phyloP scores from a whole-genome alignment of 2,797 vertebrate species.

The Melanotaenia trifasciata region DNA sequence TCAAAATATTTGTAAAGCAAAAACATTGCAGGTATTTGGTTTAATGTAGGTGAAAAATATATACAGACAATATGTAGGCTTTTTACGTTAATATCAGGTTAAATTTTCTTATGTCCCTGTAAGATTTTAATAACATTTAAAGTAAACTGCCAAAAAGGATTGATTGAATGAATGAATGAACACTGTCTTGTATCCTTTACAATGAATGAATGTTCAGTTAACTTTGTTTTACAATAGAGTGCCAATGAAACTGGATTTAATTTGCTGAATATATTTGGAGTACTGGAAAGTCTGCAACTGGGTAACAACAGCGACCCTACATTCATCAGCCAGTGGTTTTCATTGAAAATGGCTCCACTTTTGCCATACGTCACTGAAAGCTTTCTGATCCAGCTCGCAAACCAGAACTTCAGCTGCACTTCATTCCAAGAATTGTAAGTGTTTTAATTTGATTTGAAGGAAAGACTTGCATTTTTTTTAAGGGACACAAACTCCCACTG shows the following conservation, averaged over 20 bases:
- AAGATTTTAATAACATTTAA: too few species aligned
- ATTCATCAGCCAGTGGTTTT: slow-evolving; percentile 63
- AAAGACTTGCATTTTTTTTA: background rate
- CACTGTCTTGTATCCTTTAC: too few species aligned
- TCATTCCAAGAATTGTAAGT: slow-evolving; percentile 70
- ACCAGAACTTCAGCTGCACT: slow-evolving; percentile 64
- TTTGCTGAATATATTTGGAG: slow-evolving; percentile 51
- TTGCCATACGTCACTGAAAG: slow-evolving; percentile 43
- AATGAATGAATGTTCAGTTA: background rate
- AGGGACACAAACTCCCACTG: background rate
- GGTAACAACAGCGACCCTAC: slow-evolving; percentile 46
- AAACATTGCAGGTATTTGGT: too few species aligned
- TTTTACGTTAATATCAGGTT: too few species aligned
- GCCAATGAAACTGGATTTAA: slow-evolving; percentile 28
- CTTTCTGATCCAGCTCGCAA: slow-evolving; percentile 57
- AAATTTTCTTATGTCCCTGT: too few species aligned
- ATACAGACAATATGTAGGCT: too few species aligned
- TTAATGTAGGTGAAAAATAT: too few species aligned
- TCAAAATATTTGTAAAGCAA: background rate
- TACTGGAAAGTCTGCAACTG: slow-evolving; percentile 46
- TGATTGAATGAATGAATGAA: too few species aligned
- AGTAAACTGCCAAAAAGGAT: too few species aligned
- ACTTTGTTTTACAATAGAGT: slow-evolving; percentile 36
- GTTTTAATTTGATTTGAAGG: background rate
- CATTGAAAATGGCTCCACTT: slow-evolving; percentile 62